phyloP scores from a whole-genome alignment of 2,113 vertebrate species.

The Jaculus jaculus region DNA sequence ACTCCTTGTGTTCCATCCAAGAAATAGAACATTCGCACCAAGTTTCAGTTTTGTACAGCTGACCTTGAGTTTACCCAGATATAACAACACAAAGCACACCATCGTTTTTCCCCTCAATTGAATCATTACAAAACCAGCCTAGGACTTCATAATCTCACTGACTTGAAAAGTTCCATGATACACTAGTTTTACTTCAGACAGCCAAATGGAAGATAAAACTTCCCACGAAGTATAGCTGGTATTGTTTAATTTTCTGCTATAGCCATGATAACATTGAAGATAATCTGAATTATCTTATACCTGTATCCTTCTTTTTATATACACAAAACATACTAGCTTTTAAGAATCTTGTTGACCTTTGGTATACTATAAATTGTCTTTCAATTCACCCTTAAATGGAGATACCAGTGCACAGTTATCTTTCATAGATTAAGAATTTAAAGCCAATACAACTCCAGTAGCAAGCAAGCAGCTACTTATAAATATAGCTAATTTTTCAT shows the following conservation, averaged over 20 bases:
- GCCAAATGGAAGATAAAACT: neutral
- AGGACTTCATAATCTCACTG: neutral
- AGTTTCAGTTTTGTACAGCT: conserved; percentile 2
- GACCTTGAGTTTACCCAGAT: neutral
- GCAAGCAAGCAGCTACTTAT: neutral
- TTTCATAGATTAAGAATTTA: neutral
- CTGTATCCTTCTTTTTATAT: no score
- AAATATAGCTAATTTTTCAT: neutral
- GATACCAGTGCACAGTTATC: no score
- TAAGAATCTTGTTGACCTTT: neutral
- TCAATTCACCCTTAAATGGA: neutral
- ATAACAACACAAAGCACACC: neutral
- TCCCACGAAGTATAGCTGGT: neutral
- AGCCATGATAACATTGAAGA: neutral
- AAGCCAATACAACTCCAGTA: neutral
- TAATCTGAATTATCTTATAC: neutral
- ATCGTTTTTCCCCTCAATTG: conserved; percentile 9
- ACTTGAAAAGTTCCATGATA: neutral
- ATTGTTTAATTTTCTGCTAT: neutral
- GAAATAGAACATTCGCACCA: neutral
- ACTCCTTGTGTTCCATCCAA: neutral
- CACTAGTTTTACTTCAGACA: neutral
- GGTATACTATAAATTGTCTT: neutral
- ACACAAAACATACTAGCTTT: neutral
- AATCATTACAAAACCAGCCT: neutral